phyloP scores from a whole-genome alignment of 2,888 invertebrate genomes.

The Auanema sp. region DNA sequence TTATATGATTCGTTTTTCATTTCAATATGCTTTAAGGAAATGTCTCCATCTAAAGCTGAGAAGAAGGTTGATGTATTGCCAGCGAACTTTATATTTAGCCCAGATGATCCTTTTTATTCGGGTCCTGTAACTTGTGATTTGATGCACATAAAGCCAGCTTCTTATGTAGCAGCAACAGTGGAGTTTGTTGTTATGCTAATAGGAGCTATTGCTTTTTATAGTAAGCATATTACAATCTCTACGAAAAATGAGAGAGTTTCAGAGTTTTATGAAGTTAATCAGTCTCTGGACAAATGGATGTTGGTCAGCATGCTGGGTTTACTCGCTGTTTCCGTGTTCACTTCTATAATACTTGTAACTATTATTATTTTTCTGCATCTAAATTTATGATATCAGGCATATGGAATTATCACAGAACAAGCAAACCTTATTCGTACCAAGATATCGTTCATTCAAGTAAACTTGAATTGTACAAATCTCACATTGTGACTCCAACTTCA shows the following conservation, averaged over 20 bases:
- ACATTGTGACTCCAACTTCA: slow-evolving; percentile 12
- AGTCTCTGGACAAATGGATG: slow-evolving; percentile 29
- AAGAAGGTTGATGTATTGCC: slow-evolving; percentile 20
- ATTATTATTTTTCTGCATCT: not conserved
- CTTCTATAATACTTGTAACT: slow-evolving; percentile 27
- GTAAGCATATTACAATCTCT: slow-evolving; percentile 18
- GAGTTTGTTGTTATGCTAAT: slow-evolving; percentile 31
- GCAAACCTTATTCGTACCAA: slow-evolving; percentile 52
- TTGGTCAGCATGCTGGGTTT: slow-evolving; percentile 20
- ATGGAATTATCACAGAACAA: slow-evolving; percentile 47
- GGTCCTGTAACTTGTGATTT: slow-evolving; percentile 58
- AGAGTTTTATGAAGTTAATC: slow-evolving; percentile 31
- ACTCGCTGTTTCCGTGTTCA: slow-evolving; percentile 21
- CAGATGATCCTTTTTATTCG: slow-evolving; percentile 55
- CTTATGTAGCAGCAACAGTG: slow-evolving; percentile 29
- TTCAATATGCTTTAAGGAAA: not conserved
- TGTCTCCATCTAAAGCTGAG: no score
- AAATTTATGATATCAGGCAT: slow-evolving; percentile 8
- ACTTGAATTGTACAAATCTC: not conserved
- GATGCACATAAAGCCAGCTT: slow-evolving; percentile 54
- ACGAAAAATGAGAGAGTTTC: not conserved
- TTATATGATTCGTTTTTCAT: no score
- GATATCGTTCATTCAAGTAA: slow-evolving; percentile 48
- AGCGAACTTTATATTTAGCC: slow-evolving; percentile 48
- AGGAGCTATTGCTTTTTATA: slow-evolving; percentile 32